Base-by-base conservation (phyloP, 1,140 invertebrate species). In the Dendroctonus valens region DNA sequence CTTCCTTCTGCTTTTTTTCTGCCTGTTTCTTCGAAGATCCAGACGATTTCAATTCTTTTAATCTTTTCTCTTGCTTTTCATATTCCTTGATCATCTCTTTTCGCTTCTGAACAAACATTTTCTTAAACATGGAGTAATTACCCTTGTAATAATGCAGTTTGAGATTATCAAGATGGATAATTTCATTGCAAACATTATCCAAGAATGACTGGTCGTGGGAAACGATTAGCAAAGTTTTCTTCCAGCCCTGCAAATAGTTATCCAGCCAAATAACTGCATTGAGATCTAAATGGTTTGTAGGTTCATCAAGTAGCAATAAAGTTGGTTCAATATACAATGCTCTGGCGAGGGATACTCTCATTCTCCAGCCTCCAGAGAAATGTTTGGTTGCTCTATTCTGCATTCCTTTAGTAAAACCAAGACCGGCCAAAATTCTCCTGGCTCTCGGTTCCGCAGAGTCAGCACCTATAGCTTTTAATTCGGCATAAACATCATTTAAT, bases 211-310 rank as follows among this genome's bases (percentile, higher is more conserved):
- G 96, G 83, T 99, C 97, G 85, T 99, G 97, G 73, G 97, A 99
- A 8, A 99, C 97, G 63, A 99, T 92, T 4, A 99, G 77, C 3
- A 99, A 80, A 0, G 97, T 99, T 75, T 99, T 98, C 79, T 98
- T 98, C 97, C 97, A 99, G 3, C 85, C 86, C 84, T 98, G 95
- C 11, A 99, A 82, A 80, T 98, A 98, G 88, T 98, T 98, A 76
- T 99, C 97, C 8, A 99, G 83, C 97, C 97, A 99, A 83, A 99
- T 99, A 54, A 99, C 97, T 70, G 97, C 97, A 79, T 99, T 98
- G 14, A 99, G 82, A 86, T 99, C 96, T 72, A 94, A 86, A 78
- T 94, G 92, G 82, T 94, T 94, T 0, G 91, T 93, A 70, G 97
- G 97, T 86, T 99, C 97, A 81, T 99, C 97, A 40, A 99, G 87